phyloP scores from a whole-genome alignment of 2,888 invertebrate species.

The Athetis lepigone region DNA sequence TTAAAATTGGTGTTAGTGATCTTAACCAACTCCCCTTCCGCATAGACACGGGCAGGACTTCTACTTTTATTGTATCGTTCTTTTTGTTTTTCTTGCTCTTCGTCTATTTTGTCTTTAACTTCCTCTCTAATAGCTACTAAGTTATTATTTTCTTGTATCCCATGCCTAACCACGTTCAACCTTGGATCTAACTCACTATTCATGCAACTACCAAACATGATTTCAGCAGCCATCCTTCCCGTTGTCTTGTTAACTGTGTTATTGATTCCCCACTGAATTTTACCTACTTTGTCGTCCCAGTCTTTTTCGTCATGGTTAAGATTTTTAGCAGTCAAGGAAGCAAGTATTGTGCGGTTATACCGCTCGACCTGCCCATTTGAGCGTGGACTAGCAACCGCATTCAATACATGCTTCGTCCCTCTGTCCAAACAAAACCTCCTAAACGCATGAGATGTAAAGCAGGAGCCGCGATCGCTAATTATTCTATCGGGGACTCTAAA shows the following conservation, averaged over 20 bases:
- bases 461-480: slow-evolving; percentile 8
- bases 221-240: slow-evolving; percentile 10
- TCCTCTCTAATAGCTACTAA: too few species aligned
- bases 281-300: slow-evolving; percentile 24
- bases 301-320: slow-evolving; percentile 12
- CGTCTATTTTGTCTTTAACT: too few species aligned
- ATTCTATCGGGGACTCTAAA: slow-evolving; percentile 21
- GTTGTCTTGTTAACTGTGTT: slow-evolving; percentile 9
- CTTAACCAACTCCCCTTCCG: too few species aligned
- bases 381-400: slow-evolving; percentile 27
- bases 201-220: slow-evolving; percentile 12
- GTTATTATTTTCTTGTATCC: too few species aligned
- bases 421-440: slow-evolving; percentile 17
- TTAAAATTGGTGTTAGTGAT: too few species aligned
- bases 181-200: background rate
- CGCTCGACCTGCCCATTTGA: slow-evolving; percentile 39
- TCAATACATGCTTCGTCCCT: slow-evolving; percentile 18
- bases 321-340: slow-evolving; percentile 20
- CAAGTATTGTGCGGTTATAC: slow-evolving; percentile 26
- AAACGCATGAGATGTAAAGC: slow-evolving; percentile 28
- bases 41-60: too few species aligned
- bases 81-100: too few species aligned
- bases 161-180: too few species aligned
- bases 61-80: too few species aligned
- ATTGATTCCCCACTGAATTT: slow-evolving; percentile 31